Base-by-base conservation (phyloP, 2,888 invertebrate genomes). In the Mystacides longicornis region DNA sequence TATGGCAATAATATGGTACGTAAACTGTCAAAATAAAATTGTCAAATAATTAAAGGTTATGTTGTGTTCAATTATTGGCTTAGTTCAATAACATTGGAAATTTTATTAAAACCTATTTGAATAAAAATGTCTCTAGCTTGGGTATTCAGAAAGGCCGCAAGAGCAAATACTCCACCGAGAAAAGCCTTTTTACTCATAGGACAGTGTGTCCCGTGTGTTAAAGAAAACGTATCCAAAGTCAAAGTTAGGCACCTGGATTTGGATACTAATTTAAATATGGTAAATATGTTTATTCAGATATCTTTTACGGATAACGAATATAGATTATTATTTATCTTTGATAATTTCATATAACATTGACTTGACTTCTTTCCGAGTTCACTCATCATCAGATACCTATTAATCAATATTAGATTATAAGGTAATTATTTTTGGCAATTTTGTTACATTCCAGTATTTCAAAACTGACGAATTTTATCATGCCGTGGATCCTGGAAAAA, bases 151-250 rank as follows among this genome's bases (percentile, higher is more conserved):
- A 3, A 7, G 14, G 14, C 16, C 14, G 14, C 37, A 14, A 3
- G 3, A n/a, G 16, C 37, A 7, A 16, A 4, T 7, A 7, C 4
- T 14, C 14, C 37, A 33, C 67, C 72, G 23, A 78, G 80, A 1
- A 71, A 71, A 56, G 80, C 68, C 46, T 70, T 80, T 55, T 67
- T 87, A 63, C 66, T 90, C 21, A 68, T 93, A 59, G 93, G 91
- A 2, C 83, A 85, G 67, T 91, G 91, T 68, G 80, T 90, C 49
- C 90, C 92, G 5, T 85, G 85, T 57, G 69, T 85, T 0, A 89
- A 90, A 72, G 79, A 82, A 64, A 86, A 87, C 70, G 87, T 89
- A 21, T 80, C 87, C 0, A 90, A 88, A 79, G 85, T 93, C 62
- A 79, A 83, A 64, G 79, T 93, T 43, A 85, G 85, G 66, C 79